Conservation (phyloP, 2,888 invertebrate genomes). For the Drosophila kokeensis region DNA sequence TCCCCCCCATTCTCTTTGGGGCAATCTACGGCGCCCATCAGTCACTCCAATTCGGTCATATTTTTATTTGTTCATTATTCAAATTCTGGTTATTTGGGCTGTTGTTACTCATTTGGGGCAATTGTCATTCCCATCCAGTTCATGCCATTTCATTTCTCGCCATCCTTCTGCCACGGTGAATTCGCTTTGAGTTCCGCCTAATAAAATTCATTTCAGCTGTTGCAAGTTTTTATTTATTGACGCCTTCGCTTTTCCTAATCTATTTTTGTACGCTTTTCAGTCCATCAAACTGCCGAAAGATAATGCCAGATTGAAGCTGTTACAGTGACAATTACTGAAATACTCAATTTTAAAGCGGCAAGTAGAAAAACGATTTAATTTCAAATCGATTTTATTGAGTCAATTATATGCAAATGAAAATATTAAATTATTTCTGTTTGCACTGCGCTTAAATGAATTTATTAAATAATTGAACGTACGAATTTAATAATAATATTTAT, state of each 20-base stretch:
- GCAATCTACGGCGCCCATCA: constrained; percentile 28
- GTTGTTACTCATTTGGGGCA: constrained; percentile 35
- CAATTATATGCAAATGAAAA: neutral
- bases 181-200: constrained; percentile 34
- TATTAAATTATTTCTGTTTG: neutral
- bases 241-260: constrained; percentile 32
- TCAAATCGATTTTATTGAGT: neutral
- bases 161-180: constrained; percentile 6
- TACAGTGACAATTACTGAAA: neutral
- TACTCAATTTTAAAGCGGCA: neutral
- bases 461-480: neutral
- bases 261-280: constrained; percentile 26
- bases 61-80: constrained; percentile 45
- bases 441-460: neutral
- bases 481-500: neutral
- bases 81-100: constrained; percentile 26
- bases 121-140: constrained; percentile 26
- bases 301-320: constrained; percentile 2
- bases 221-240: constrained; percentile 30
- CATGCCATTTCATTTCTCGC: neutral
- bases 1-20: neutral
- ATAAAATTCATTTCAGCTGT: constrained; percentile 37
- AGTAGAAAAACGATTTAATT: neutral
- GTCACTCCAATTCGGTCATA: constrained; percentile 21
- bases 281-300: constrained; percentile 9